phyloP scores from a whole-genome alignment of 1,140 invertebrate genomes.

The Lepidurus arcticus region DNA sequence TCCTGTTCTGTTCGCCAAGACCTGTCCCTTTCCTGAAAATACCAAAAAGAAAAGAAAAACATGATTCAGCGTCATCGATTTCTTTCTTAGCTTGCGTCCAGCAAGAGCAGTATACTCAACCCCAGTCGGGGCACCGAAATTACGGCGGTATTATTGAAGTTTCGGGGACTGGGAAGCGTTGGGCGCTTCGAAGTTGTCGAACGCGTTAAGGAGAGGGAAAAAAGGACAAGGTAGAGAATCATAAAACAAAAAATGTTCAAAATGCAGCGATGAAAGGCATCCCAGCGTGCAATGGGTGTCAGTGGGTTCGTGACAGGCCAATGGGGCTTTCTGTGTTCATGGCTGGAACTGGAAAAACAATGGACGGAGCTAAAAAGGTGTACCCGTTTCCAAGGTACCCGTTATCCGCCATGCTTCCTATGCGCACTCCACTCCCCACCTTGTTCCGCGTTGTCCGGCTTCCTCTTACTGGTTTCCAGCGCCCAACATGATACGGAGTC shows the following conservation, averaged over 20 bases:
- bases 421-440: neutral
- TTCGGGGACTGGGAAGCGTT: neutral
- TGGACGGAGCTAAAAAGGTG: neutral
- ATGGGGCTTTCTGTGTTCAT: neutral
- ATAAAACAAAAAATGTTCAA: neutral
- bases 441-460: no score
- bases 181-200: neutral
- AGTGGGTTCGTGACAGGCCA: constrained; percentile 17
- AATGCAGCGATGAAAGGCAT: constrained; percentile 14
- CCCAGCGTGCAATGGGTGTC: constrained; percentile 12
- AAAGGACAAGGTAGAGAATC: neutral
- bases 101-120: no score
- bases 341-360: neutral
- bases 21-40: neutral
- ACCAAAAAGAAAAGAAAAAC: neutral
- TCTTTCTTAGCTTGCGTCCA: no score
- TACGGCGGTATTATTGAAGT: neutral
- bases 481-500: no score
- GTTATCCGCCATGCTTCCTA: neutral
- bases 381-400: neutral
- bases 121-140: neutral
- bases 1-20: neutral
- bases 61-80: constrained; percentile 2
- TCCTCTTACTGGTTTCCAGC: no score
- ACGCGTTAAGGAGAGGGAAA: neutral